phyloP scores from a whole-genome alignment of 2,113 vertebrate genomes.

The Nannospalax galili region DNA sequence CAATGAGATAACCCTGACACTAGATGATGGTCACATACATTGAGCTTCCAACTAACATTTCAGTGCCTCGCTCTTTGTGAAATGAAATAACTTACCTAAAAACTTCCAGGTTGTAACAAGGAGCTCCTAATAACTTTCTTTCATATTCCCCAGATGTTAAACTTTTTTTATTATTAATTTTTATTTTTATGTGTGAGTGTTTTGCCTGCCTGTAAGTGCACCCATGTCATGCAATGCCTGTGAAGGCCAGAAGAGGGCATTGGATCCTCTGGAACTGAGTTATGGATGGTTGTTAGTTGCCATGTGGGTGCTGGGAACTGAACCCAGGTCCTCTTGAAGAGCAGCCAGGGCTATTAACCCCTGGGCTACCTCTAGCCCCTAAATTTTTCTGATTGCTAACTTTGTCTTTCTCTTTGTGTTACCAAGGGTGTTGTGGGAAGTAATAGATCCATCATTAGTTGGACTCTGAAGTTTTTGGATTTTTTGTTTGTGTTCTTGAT shows the following conservation, averaged over 20 bases:
- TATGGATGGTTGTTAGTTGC: too few relatives aligned
- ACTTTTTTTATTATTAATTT: not conserved
- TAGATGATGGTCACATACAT: not conserved
- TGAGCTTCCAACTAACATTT: not conserved
- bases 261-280: too few relatives aligned
- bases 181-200: too few relatives aligned
- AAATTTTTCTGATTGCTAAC: not conserved
- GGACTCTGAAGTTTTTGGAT: not conserved
- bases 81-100: constrained; percentile 18
- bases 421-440: not conserved
- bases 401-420: not conserved
- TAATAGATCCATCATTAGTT: not conserved
- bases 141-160: not conserved
- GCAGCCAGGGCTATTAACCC: too few relatives aligned
- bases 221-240: too few relatives aligned
- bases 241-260: too few relatives aligned
- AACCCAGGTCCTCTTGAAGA: too few relatives aligned
- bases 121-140: not conserved
- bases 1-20: not conserved
- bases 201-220: too few relatives aligned
- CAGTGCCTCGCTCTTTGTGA: not conserved
- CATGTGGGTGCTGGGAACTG: too few relatives aligned
- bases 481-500: not conserved
- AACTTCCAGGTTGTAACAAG: not conserved
- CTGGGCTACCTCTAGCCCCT: too few relatives aligned